Percentiles rank a stretch among this genome's conserved stretches.
phyloP scores from a whole-genome alignment of 2,888 invertebrate species.

The Machimus rusticus region DNA sequence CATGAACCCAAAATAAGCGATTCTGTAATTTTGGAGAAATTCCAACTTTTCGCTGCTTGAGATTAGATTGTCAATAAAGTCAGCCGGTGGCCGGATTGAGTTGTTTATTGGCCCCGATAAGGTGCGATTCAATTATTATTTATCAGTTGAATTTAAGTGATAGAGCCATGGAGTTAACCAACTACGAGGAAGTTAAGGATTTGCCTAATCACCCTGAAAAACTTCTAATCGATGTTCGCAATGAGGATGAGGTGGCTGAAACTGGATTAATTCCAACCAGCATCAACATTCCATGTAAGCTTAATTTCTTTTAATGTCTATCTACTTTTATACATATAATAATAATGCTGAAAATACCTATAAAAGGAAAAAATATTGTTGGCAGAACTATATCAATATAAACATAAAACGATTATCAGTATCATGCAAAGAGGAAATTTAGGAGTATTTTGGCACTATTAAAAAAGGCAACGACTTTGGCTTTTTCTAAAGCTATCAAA shows the following conservation, averaged over 20 bases:
- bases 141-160: not conserved
- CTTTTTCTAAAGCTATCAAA: too few species aligned
- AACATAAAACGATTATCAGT: too few species aligned
- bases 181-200: conserved; percentile 64
- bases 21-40: not conserved
- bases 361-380: not conserved
- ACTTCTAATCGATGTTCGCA: conserved; percentile 79
- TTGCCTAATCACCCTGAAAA: conserved; percentile 64
- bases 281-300: conserved; percentile 79
- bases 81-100: not conserved
- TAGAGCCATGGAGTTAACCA: conserved; percentile 54
- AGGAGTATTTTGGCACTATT: too few species aligned
- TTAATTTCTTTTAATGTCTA: not conserved
- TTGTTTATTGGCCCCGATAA: not conserved
- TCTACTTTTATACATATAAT: not conserved
- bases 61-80: not conserved
- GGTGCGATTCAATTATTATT: not conserved
- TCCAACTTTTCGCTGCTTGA: not conserved
- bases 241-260: conserved; percentile 73
- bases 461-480: too few species aligned
- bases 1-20: not conserved
- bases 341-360: not conserved
- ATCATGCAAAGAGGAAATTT: too few species aligned
- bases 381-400: not conserved
- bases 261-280: conserved; percentile 77